phyloP scores from a whole-genome alignment of 2,113 vertebrate genomes.

The Mastomys coucha region DNA sequence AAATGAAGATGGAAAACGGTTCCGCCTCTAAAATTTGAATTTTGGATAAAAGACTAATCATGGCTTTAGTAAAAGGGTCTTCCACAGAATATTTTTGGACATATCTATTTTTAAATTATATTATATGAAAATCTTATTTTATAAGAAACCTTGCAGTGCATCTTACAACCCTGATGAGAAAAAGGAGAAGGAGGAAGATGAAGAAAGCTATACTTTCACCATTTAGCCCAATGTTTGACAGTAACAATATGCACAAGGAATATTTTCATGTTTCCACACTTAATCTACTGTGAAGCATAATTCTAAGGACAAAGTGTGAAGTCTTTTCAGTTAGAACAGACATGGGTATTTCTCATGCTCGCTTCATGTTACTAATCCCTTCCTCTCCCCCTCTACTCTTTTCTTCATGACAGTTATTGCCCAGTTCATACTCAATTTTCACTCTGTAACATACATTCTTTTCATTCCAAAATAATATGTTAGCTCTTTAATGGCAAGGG shows the following conservation, averaged over 20 bases:
- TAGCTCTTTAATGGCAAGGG: background rate
- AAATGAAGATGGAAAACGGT: background rate
- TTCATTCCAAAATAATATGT: slow-evolving; percentile 27
- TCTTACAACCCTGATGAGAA: background rate
- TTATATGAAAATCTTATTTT: slow-evolving; percentile 44
- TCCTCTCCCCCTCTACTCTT: background rate
- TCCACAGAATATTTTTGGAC: background rate
- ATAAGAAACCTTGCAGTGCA: background rate
- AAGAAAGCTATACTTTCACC: background rate
- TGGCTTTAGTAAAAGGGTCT: background rate
- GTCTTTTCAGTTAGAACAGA: background rate
- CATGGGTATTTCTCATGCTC: background rate
- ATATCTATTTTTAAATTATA: background rate
- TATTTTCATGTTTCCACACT: background rate
- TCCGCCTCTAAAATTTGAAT: background rate
- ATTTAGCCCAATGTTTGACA: background rate
- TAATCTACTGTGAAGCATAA: background rate
- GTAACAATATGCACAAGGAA: background rate
- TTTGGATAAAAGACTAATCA: background rate
- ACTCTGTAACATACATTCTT: background rate
- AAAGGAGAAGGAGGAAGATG: background rate
- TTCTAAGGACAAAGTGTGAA: background rate
- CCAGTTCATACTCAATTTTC: background rate
- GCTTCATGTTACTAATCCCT: background rate
- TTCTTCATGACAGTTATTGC: background rate